Conservation (phyloP, 2,888 invertebrate species). For the Monochamus alternatus region DNA sequence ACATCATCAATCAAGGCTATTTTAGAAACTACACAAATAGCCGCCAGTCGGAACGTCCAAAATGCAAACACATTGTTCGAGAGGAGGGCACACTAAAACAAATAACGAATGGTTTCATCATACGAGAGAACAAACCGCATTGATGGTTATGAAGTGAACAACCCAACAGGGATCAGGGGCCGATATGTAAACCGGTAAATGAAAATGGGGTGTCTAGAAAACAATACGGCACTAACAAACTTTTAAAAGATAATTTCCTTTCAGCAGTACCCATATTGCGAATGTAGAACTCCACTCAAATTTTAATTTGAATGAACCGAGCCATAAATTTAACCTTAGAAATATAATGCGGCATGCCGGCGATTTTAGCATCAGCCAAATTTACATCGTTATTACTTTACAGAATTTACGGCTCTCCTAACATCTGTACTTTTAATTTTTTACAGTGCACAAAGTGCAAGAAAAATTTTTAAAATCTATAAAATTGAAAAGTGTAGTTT, state of each 20-base stretch:
- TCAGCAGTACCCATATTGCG: constrained; percentile 60
- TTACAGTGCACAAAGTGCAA: constrained; percentile 39
- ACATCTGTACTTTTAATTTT: constrained; percentile 52
- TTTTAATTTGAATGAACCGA: constrained; percentile 69
- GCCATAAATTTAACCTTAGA: constrained; percentile 67
- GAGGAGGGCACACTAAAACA: constrained; percentile 16
- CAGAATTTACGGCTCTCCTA: constrained; percentile 65
- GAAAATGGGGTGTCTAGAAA: constrained; percentile 52
- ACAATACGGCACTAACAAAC: constrained; percentile 64
- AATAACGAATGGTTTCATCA: constrained; percentile 33
- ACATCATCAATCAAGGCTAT: constrained; percentile 60
- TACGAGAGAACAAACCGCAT: constrained; percentile 41
- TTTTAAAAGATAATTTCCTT: constrained; percentile 63
- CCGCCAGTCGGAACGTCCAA: constrained; percentile 29
- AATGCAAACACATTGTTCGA: constrained; percentile 26
- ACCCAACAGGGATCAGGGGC: constrained; percentile 43
- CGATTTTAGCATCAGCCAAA: constrained; percentile 68
- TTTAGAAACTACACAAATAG: constrained; percentile 60
- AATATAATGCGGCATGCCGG: constrained; percentile 68
- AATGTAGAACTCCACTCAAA: constrained; percentile 67
- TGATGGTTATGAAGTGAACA: constrained; percentile 48
- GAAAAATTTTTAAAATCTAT: constrained; percentile 9
- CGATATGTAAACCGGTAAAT: constrained; percentile 50
- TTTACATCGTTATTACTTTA: constrained; percentile 70
- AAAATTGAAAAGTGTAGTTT: not conserved